These are phyloP conservation scores for Agrotis segetum DNA, from an alignment of 2,888 invertebrate genomes.

Conservation along the genomic window DNA sequence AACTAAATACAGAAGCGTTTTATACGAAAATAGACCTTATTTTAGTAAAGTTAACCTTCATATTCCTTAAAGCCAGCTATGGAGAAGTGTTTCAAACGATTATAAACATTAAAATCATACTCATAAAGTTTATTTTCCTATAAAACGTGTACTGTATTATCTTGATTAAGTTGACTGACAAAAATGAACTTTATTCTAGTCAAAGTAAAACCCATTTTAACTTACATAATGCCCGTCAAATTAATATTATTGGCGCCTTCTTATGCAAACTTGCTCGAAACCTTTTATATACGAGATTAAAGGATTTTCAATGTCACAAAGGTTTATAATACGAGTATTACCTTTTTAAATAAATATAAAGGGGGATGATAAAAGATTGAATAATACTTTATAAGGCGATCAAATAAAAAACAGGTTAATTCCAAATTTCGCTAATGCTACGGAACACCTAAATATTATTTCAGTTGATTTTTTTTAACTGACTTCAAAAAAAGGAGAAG, in stretches of 20 bases:
- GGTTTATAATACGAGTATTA: background rate
- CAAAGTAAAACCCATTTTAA: constrained; percentile 17
- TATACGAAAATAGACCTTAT: background rate
- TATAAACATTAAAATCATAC: background rate
- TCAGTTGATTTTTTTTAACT: too few species aligned
- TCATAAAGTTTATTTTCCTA: background rate
- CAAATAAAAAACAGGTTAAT: background rate
- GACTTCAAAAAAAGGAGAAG: too few species aligned
- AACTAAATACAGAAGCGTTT: background rate
- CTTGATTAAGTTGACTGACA: too few species aligned
- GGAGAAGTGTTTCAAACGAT: background rate
- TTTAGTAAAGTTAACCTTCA: background rate
- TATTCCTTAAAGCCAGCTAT: background rate
- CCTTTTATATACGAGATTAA: background rate
- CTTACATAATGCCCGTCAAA: background rate
- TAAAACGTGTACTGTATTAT: background rate
- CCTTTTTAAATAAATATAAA: too few species aligned
- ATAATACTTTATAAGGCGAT: background rate
- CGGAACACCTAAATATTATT: too few species aligned
- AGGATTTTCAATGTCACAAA: background rate
- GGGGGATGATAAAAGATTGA: background rate
- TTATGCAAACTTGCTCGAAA: background rate
- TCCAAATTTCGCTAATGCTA: too few species aligned
- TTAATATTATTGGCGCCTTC: constrained; percentile 36
- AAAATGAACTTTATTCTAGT: background rate